A percentile compares a stretch with the other conserved stretches of the same genome.
These are phyloP conservation scores for Platycnemis pennipes DNA, from an alignment of 2,888 invertebrate species.

Conservation along the genomic window DNA sequence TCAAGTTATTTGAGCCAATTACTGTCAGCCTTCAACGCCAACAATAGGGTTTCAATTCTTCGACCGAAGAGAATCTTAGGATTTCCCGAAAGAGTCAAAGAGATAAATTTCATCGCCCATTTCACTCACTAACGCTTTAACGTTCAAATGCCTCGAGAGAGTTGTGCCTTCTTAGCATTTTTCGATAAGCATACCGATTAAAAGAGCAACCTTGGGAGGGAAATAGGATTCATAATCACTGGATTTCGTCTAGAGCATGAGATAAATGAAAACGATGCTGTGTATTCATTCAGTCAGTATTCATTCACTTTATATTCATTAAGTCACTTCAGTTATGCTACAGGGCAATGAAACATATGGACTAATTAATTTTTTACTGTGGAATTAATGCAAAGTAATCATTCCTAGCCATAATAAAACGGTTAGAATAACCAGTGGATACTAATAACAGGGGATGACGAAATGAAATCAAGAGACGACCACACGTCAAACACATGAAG, in stretches of 20 bases:
- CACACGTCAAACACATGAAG: too few relatives aligned
- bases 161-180: neutral
- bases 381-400: too few relatives aligned
- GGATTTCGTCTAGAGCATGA: neutral
- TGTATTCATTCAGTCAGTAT: too few relatives aligned
- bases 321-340: too few relatives aligned
- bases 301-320: too few relatives aligned
- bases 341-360: too few relatives aligned
- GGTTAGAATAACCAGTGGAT: too few relatives aligned
- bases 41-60: neutral
- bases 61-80: neutral
- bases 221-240: neutral
- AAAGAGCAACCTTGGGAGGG: neutral
- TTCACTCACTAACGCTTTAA: neutral
- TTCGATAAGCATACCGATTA: neutral
- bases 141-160: neutral
- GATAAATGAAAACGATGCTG: too few relatives aligned
- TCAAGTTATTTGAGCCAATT: constrained; percentile 31
- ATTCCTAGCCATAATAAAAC: too few relatives aligned
- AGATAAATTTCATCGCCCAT: neutral
- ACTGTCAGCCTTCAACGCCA: neutral
- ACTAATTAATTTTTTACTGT: too few relatives aligned
- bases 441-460: too few relatives aligned
- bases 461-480: too few relatives aligned
- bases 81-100: neutral